Conservation (phyloP, 1,140 invertebrate genomes). For the Tetragonula clypearis region DNA sequence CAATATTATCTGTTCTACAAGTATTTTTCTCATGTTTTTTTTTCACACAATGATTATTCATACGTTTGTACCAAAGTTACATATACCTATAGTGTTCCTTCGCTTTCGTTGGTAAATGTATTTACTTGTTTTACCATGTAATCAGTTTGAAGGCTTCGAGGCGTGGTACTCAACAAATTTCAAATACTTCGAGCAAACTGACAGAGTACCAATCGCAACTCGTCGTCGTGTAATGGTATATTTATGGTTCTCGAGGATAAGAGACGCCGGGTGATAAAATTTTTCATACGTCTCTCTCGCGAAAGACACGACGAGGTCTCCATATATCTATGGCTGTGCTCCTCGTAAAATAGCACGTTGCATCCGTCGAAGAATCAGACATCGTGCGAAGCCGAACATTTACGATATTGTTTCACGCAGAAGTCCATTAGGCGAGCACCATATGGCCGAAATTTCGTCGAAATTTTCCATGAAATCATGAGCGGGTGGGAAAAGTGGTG, state of each 20-base stretch:
- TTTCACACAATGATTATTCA: no score
- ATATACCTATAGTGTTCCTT: no score
- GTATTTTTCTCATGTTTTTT: no score
- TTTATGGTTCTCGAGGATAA: slow-evolving; percentile 23
- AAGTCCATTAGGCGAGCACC: background rate
- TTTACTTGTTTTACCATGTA: no score
- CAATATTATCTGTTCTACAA: no score
- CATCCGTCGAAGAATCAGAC: background rate
- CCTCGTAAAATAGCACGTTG: slow-evolving; percentile 15
- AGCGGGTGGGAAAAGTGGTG: background rate
- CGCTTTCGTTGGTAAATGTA: no score
- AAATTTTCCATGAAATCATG: background rate
- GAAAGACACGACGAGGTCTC: background rate
- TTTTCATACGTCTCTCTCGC: background rate
- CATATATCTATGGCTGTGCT: background rate
- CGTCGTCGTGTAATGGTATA: slow-evolving; percentile 13
- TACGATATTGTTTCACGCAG: slow-evolving; percentile 1
- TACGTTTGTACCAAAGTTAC: no score
- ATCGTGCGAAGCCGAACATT: background rate
- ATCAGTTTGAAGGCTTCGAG: no score
- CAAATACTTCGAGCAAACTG: background rate
- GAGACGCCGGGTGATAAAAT: background rate
- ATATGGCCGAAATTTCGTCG: background rate
- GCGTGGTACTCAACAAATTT: background rate
- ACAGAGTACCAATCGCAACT: background rate